Percentiles rank a stretch among this genome's conserved stretches.
Evolutionary conservation across 2,888 invertebrate genomes (phyloP).

Genomic region (Resseliella maxima): DNA sequence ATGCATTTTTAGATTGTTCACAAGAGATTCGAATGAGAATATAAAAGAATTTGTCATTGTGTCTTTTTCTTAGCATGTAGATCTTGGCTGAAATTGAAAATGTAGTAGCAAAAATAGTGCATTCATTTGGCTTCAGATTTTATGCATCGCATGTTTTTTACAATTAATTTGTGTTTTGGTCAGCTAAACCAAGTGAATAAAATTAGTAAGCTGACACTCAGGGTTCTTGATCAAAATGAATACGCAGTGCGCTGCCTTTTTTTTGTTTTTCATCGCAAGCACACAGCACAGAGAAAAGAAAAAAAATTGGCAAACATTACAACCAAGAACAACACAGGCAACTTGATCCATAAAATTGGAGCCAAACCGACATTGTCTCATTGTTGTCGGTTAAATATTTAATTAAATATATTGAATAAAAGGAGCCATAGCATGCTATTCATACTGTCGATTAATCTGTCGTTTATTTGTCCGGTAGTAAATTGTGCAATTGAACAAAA

Average conservation of each 20-base stretch:
- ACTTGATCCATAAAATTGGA: conserved; percentile 40
- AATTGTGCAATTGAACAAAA: not conserved
- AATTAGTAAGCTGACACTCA: conserved; percentile 6
- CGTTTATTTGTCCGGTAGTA: conserved; percentile 30
- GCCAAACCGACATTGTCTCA: conserved; percentile 21
- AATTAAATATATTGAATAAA: not conserved
- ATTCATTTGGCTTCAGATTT: not conserved
- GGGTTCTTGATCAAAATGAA: no score
- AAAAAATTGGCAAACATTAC: no score
- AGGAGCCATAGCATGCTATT: not conserved
- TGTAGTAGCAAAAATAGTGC: conserved; percentile 27
- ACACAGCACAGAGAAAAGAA: no score
- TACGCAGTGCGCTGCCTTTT: no score
- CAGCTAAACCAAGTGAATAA: not conserved
- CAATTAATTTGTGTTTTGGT: conserved; percentile 37
- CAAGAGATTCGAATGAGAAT: not conserved
- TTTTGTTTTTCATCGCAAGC: no score
- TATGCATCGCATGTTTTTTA: not conserved
- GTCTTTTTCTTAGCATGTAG: not conserved
- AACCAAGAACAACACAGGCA: no score
- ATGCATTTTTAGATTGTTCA: not conserved
- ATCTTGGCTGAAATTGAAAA: not conserved
- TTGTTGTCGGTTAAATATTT: not conserved
- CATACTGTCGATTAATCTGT: conserved; percentile 9
- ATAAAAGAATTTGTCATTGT: conserved; percentile 39